Base-by-base conservation (phyloP, 2,888 invertebrate species). In the Tenthredo amoena region DNA sequence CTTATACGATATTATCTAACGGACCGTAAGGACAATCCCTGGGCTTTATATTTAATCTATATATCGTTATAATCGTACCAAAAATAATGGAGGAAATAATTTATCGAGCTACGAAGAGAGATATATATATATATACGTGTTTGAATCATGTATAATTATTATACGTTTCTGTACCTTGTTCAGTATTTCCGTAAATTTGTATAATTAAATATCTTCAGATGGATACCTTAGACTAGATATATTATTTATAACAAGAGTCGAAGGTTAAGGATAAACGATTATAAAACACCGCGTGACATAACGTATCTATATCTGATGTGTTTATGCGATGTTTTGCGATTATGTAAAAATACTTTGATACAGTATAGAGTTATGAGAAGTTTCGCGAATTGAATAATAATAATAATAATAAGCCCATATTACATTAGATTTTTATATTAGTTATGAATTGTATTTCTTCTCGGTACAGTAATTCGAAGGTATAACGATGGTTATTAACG, bases 221-320 rank as follows among this genome's bases (percentile, higher is more conserved):
- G 26, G 62, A 12, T 62, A 62, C 21, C 10, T 55, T n/a, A 21
- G 37, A 37, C 34, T 37, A 21, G 71, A 71, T 71, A 43, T 74
- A 74, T 74, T 43, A 50, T 77, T 31, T 55, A 77, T 55, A 77
- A 77, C 55, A 34, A 50, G 77, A 77, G 47, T 40, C 55, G 77
- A 77, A 77, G 77, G 77, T 55, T 77, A 18, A 77, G 77, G 31
- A 55, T 77, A 77, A 77, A 77, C 77, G 77, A 77, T 55, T 55
- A 34, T 77, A 55, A 50, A 47, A n/a, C 15, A 37, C 37, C 31
- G 77, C 34, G 55, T 55, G 77, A 77, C 77, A 77, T 55, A 77
- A 77, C 55, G 0, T 50, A 77, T 34, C 34, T 71, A 62, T 26
- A 62, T 62, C 62, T 62, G 55, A 55, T 55, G 55, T 55, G n/a